Conservation (phyloP, 1,140 invertebrate genomes). For the Bombyx mandarina region DNA sequence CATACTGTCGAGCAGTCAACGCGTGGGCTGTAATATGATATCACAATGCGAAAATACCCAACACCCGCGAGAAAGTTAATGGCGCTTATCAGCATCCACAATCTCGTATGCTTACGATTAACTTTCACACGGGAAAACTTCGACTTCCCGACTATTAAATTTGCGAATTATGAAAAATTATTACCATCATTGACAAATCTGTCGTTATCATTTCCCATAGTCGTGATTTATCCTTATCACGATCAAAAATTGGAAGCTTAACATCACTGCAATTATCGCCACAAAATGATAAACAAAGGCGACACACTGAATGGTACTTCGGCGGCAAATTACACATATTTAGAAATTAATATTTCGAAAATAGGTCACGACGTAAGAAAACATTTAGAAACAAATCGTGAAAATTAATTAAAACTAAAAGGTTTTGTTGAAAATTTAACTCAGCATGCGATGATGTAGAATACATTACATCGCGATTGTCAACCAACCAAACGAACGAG, state of each 20-base stretch:
- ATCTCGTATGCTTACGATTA: slow-evolving; percentile 68
- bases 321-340: slow-evolving; percentile 78
- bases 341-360: slow-evolving; percentile 67
- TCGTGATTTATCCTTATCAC: slow-evolving; percentile 72
- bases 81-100: slow-evolving; percentile 72
- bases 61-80: slow-evolving; percentile 73
- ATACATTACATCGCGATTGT: slow-evolving; percentile 72
- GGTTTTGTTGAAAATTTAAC: slow-evolving; percentile 67
- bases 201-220: slow-evolving; percentile 70
- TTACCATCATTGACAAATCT: slow-evolving; percentile 69
- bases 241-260: slow-evolving; percentile 73
- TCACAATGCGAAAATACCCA: slow-evolving; percentile 73
- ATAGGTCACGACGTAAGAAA: slow-evolving; percentile 63
- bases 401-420: slow-evolving; percentile 67
- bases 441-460: slow-evolving; percentile 68
- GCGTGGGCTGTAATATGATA: slow-evolving; percentile 72
- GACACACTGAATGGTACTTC: slow-evolving; percentile 77
- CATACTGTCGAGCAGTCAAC: slow-evolving; percentile 60
- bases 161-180: slow-evolving; percentile 38
- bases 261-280: slow-evolving; percentile 73
- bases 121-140: slow-evolving; percentile 70
- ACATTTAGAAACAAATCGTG: slow-evolving; percentile 67
- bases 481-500: slow-evolving; percentile 64
- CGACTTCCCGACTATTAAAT: slow-evolving; percentile 27
- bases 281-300: slow-evolving; percentile 75